Evolutionary conservation across 35 echinoderm and acorn worm species (phyloP).

Genomic region (Apostichopus parvimensis): DNA sequence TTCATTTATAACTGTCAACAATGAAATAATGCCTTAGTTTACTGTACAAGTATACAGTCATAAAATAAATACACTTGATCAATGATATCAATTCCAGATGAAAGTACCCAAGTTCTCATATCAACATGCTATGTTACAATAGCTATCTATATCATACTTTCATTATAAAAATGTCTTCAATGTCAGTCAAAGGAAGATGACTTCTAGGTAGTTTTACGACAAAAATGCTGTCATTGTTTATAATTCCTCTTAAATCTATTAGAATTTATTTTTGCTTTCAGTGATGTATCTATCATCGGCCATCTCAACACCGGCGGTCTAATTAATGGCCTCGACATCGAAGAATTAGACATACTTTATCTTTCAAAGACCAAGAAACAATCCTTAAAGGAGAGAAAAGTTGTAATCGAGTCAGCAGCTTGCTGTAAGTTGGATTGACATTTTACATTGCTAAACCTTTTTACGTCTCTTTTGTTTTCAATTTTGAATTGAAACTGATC

Average conservation of each 20-base stretch:
- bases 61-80: neutral
- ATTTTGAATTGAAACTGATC: too few relatives aligned
- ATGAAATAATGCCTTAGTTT: too few relatives aligned
- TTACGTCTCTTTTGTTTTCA: too few relatives aligned
- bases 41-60: too few relatives aligned
- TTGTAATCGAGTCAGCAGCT: neutral
- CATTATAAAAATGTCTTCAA: neutral
- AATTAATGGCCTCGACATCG: neutral
- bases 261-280: neutral
- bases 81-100: neutral
- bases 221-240: neutral
- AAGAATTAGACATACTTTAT: constrained; percentile 12
- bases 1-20: too few relatives aligned
- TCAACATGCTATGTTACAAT: too few relatives aligned
- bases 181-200: neutral
- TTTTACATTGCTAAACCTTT: too few relatives aligned
- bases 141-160: too few relatives aligned
- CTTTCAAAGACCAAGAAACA: constrained; percentile 48
- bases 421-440: neutral
- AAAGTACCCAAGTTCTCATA: too few relatives aligned
- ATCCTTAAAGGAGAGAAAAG: constrained; percentile 11
- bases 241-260: neutral
- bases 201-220: neutral
- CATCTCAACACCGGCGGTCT: constrained; percentile 17
- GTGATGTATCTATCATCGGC: neutral